Percentiles rank a stretch among this genome's conserved stretches.
Evolutionary conservation across 2,113 vertebrate genomes (phyloP).

Genomic region (Pituophis catenifer): DNA sequence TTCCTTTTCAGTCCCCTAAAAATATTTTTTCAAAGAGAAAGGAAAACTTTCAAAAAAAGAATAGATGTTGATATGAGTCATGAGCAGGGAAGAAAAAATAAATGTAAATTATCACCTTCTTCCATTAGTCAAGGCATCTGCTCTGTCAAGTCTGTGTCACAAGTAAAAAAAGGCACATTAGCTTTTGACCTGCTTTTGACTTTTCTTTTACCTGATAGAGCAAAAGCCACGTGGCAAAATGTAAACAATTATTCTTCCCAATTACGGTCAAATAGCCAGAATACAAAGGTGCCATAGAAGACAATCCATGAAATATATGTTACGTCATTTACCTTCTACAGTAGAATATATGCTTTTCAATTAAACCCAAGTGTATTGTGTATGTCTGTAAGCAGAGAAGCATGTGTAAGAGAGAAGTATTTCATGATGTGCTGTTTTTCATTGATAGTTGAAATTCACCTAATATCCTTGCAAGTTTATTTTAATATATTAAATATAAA

Average conservation of each 20-base stretch:
- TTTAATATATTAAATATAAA: background rate
- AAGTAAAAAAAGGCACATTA: background rate
- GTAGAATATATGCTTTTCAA: background rate
- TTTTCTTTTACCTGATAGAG: background rate
- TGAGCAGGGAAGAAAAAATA: background rate
- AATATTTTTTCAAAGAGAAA: background rate
- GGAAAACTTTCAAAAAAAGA: background rate
- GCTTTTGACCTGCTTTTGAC: background rate
- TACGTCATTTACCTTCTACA: background rate
- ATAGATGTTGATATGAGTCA: background rate
- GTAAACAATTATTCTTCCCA: conserved; percentile 36
- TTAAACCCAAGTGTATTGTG: background rate
- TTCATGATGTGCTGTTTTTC: background rate
- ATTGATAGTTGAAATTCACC: background rate
- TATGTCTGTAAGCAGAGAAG: background rate
- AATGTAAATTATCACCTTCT: background rate
- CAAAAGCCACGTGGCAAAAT: conserved; percentile 31
- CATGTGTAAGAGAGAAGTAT: background rate
- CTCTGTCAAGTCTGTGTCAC: background rate
- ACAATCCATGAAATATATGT: background rate
- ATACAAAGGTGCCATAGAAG: background rate
- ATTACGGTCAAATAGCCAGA: background rate
- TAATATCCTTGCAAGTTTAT: background rate
- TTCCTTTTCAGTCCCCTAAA: background rate
- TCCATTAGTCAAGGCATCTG: background rate